Evolutionary conservation across 2,888 invertebrate genomes (phyloP).

Genomic region (Isotomurus palustris): DNA sequence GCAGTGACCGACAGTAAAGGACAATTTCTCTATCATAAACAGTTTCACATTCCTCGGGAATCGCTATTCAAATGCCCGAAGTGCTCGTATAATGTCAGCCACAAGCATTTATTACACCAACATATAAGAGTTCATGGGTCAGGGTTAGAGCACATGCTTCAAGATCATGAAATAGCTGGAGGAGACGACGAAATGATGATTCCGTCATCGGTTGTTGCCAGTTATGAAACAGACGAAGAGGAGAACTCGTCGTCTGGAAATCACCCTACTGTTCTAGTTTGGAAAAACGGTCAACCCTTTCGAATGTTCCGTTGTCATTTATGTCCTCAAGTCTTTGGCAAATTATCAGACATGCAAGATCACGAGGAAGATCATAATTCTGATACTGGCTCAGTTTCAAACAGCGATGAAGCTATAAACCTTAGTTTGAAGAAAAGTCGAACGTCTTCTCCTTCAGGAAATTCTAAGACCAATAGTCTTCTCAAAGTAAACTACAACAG

Average conservation of each 20-base stretch:
- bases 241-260: slow-evolving; percentile 26
- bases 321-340: slow-evolving; percentile 78
- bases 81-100: slow-evolving; percentile 60
- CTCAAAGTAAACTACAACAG: no score
- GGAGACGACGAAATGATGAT: slow-evolving; percentile 3
- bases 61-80: slow-evolving; percentile 74
- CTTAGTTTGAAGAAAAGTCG: slow-evolving; percentile 16
- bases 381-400: slow-evolving; percentile 14
- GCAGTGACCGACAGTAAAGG: slow-evolving; percentile 72
- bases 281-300: slow-evolving; percentile 64
- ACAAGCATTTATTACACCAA: slow-evolving; percentile 69
- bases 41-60: slow-evolving; percentile 70
- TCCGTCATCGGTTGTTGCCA: no score
- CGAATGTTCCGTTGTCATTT: slow-evolving; percentile 80
- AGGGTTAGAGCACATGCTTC: slow-evolving; percentile 6
- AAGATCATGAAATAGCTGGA: slow-evolving; percentile 5
- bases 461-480: slow-evolving; percentile 6
- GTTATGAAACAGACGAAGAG: slow-evolving; percentile 16
- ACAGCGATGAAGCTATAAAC: slow-evolving; percentile 23
- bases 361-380: slow-evolving; percentile 74
- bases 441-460: slow-evolving; percentile 17
- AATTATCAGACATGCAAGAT: slow-evolving; percentile 72
- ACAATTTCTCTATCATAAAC: slow-evolving; percentile 79
- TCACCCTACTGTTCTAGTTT: slow-evolving; percentile 61
- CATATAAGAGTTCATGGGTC: slow-evolving; percentile 72